Evolutionary conservation across 2,888 invertebrate species (phyloP), one percentile per base, ranked within the genome.

Genomic region (Meliscaeva auricollis): DNA sequence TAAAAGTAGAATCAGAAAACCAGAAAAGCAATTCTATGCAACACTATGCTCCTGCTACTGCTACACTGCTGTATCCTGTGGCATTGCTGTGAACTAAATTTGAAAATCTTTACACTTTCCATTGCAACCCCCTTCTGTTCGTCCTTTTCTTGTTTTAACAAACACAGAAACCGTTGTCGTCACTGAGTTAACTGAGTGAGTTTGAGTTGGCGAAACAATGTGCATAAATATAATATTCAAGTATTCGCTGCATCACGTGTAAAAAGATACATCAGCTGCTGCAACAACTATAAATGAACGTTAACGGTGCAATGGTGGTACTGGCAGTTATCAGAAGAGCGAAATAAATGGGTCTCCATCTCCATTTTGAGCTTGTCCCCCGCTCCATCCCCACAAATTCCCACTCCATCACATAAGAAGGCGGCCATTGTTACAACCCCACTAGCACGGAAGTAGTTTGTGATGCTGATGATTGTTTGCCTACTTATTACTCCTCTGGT

Each of bases 401-500:
- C 35, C 9, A 8, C 35, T 9, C 8, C 8, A 38, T 8, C 35
- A 38, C 26, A 26, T 26, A 38, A 41, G 5, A 35, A 9, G 41
- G 41, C 54, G 56, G 35, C 79, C 75, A 76, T 80, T 76, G 72
- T 76, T 72, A 52, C n/a, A 44, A 38, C 38, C 50, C 50, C 72
- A 73, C 32, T 60, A 48, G 70, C 80, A 81, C 76, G 80, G 81
- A 81, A 80, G 80, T 84, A 80, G 84, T 84, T 85, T 75, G 80
- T 81, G 48, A 66, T 81, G 72, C 76, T 85, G 66, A 80, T 81
- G 72, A 81, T 85, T 85, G 81, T 81, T 81, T 85, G 81, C 72
- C 60, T 66, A 72, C 80, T 76, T 84, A 79, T 78, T 73, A 78
- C 77, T 73, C 64, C 20, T 35, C 22, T 50, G 38, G 41, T 32